Evolutionary conservation across 1,140 invertebrate genomes (phyloP).

Genomic region (Ditylenchus dipsaci): DNA sequence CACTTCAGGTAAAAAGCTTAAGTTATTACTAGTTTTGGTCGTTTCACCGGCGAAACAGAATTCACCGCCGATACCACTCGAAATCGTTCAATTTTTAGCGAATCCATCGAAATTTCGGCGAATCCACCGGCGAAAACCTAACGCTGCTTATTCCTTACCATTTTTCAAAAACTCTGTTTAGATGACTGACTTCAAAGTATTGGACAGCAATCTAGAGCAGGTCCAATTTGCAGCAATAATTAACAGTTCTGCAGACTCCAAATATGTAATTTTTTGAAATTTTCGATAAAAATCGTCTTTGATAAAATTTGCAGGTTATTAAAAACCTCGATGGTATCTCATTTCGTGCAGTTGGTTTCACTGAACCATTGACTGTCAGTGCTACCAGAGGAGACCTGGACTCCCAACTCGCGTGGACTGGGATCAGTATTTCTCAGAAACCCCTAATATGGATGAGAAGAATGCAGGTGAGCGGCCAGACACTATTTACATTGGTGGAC

Average conservation of each 20-base stretch:
- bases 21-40: too few species aligned
- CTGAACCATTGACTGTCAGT: slow-evolving; percentile 21
- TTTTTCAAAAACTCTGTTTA: not conserved
- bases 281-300: not conserved
- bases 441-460: slow-evolving; percentile 20
- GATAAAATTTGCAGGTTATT: slow-evolving; percentile 13
- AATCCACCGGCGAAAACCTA: too few species aligned
- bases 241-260: not conserved
- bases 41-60: too few species aligned
- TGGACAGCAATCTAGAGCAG: slow-evolving; percentile 32
- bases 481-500: slow-evolving; percentile 27
- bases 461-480: slow-evolving; percentile 29
- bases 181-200: slow-evolving; percentile 33
- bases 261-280: not conserved
- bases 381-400: slow-evolving; percentile 19
- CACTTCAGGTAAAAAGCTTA: too few species aligned
- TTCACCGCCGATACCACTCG: too few species aligned
- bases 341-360: slow-evolving; percentile 33
- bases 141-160: too few species aligned
- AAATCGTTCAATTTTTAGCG: too few species aligned
- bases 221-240: slow-evolving; percentile 26
- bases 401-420: slow-evolving; percentile 33
- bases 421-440: slow-evolving; percentile 25
- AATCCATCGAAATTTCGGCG: too few species aligned
- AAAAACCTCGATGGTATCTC: slow-evolving; percentile 20